A percentile compares a stretch with the other conserved stretches of the same genome.
Conservation (phyloP, 2,113 vertebrate species). For the Halichoerus grypus region DNA sequence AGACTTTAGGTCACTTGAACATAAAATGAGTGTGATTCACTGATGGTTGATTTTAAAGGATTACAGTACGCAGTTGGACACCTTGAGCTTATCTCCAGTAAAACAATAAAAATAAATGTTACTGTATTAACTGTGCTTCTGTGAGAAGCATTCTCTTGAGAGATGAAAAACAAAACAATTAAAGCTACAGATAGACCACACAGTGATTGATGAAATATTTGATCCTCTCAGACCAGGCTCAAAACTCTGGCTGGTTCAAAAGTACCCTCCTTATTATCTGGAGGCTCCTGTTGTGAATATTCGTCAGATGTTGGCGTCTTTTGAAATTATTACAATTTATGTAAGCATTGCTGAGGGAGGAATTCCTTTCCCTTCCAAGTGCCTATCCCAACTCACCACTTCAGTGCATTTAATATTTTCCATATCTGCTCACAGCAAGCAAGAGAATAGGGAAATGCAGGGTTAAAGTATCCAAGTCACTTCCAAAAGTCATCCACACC, state of each 20-base stretch:
- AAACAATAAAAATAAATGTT: slow-evolving; percentile 75
- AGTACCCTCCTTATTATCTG: background rate
- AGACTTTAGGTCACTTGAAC: background rate
- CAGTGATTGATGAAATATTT: background rate
- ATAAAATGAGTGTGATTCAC: background rate
- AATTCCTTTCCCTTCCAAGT: background rate
- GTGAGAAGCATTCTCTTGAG: slow-evolving; percentile 36
- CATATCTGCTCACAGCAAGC: background rate
- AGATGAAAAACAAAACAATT: slow-evolving; percentile 50
- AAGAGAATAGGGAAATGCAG: background rate
- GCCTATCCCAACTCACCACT: too few relatives aligned
- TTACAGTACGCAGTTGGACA: slow-evolving; percentile 53
- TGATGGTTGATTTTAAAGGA: background rate
- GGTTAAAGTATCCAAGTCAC: background rate
- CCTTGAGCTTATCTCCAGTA: slow-evolving; percentile 64
- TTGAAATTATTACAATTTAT: slow-evolving; percentile 24
- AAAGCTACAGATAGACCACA: background rate
- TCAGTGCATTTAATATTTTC: background rate
- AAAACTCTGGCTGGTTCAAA: background rate
- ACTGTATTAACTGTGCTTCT: slow-evolving; percentile 43
- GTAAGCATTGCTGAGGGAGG: background rate
- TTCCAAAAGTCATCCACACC: background rate
- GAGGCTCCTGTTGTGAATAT: background rate
- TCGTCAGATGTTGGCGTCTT: background rate
- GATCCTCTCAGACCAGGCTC: background rate